phyloP scores from a whole-genome alignment of 2,888 invertebrate species.

The Macropis europaea region DNA sequence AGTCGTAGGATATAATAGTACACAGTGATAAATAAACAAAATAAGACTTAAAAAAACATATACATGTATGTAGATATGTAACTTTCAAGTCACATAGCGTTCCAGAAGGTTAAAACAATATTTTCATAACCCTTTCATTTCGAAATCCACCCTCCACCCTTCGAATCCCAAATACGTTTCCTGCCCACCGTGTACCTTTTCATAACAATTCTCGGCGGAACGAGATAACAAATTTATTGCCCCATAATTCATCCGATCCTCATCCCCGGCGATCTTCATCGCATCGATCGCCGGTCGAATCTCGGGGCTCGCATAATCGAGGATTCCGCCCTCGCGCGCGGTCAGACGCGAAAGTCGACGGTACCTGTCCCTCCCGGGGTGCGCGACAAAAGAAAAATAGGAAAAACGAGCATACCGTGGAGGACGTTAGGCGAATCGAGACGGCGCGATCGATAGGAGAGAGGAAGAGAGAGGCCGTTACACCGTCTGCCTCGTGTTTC shows the following conservation, averaged over 20 bases:
- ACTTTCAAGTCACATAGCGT: no score
- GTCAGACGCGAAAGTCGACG: slow-evolving; percentile 40
- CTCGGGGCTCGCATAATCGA: slow-evolving; percentile 20
- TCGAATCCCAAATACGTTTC: no score
- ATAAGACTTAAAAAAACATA: no score
- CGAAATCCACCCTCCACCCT: no score
- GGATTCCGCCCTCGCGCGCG: slow-evolving; percentile 14
- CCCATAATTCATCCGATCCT: background rate
- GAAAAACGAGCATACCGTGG: slow-evolving; percentile 40
- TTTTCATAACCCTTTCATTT: no score
- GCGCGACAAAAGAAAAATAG: slow-evolving; percentile 40
- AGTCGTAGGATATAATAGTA: no score
- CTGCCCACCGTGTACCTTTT: no score
- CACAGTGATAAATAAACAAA: no score
- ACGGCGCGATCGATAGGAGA: slow-evolving; percentile 38
- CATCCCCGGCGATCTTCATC: background rate
- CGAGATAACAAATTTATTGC: background rate
- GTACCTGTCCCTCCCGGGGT: background rate
- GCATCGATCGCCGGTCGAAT: slow-evolving; percentile 2
- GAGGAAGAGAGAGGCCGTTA: slow-evolving; percentile 65
- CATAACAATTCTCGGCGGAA: no score
- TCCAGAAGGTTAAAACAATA: no score
- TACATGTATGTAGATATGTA: no score
- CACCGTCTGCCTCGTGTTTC: slow-evolving; percentile 70
- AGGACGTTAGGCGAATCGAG: slow-evolving; percentile 34